Conservation (phyloP, 2,888 invertebrate species). For the Gerris lacustris region DNA sequence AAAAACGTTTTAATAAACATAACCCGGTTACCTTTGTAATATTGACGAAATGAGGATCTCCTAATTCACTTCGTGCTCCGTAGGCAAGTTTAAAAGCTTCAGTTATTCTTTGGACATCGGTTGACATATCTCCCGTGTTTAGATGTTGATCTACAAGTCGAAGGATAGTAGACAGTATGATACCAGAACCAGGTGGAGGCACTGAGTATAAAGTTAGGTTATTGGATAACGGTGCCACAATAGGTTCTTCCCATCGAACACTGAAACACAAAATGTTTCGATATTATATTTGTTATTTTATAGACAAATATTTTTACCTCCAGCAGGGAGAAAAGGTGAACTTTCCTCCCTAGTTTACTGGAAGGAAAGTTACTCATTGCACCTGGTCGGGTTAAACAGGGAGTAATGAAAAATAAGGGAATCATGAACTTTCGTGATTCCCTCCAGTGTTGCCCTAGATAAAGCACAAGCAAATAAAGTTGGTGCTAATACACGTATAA, state of each 20-base stretch:
- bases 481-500: no score
- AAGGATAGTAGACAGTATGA: slow-evolving; percentile 65
- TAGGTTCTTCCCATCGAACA: slow-evolving; percentile 50
- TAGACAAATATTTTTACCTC: no score
- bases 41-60: slow-evolving; percentile 64
- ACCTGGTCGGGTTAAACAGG: no score
- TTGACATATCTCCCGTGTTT: slow-evolving; percentile 41
- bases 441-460: no score
- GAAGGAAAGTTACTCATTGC: no score
- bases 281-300: slow-evolving; percentile 7
- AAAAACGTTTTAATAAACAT: no score
- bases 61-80: slow-evolving; percentile 71
- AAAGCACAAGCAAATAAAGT: background rate
- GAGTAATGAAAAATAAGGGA: no score
- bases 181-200: slow-evolving; percentile 78
- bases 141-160: slow-evolving; percentile 55
- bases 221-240: slow-evolving; percentile 44
- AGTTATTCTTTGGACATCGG: slow-evolving; percentile 57
- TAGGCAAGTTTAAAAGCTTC: slow-evolving; percentile 90
- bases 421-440: no score
- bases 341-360: no score
- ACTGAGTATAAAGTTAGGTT: slow-evolving; percentile 57
- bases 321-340: no score
- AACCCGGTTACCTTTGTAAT: slow-evolving; percentile 47
- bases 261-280: slow-evolving; percentile 40